Percentiles rank a stretch among this genome's conserved stretches.
Conservation (phyloP, 2,888 invertebrate genomes). For the Blastobasis adustella region DNA sequence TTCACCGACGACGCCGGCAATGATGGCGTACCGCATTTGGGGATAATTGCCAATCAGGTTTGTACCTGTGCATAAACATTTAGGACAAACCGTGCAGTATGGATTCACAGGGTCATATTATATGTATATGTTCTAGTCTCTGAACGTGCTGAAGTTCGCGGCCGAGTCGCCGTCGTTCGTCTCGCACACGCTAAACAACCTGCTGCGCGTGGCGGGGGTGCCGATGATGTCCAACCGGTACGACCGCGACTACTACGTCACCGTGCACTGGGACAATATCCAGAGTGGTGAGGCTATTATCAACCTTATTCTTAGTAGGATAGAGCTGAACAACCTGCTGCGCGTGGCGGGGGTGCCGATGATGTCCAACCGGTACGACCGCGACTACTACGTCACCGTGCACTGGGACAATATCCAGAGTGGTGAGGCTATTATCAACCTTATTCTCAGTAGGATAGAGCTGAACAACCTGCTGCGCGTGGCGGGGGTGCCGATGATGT, state of each 20-base stretch:
- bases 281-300: conserved; percentile 54
- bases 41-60: no score
- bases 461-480: conserved; percentile 36
- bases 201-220: conserved; percentile 41
- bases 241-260: conserved; percentile 80
- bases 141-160: conserved; percentile 27
- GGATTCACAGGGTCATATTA: no score
- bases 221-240: conserved; percentile 75
- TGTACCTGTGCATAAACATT: no score
- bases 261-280: conserved; percentile 79
- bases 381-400: conserved; percentile 79
- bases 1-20: no score
- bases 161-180: conserved; percentile 40
- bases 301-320: neutral
- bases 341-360: conserved; percentile 45
- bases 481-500: conserved; percentile 53
- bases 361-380: conserved; percentile 78
- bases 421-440: conserved; percentile 41
- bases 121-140: conserved; percentile 21
- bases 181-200: conserved; percentile 32
- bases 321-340: conserved; percentile 23
- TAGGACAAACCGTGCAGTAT: no score
- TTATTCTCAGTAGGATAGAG: neutral
- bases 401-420: conserved; percentile 78
- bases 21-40: no score